These are phyloP conservation scores for Danio aesculapii DNA, from an alignment of 2,797 vertebrate species.

Conservation along the genomic window DNA sequence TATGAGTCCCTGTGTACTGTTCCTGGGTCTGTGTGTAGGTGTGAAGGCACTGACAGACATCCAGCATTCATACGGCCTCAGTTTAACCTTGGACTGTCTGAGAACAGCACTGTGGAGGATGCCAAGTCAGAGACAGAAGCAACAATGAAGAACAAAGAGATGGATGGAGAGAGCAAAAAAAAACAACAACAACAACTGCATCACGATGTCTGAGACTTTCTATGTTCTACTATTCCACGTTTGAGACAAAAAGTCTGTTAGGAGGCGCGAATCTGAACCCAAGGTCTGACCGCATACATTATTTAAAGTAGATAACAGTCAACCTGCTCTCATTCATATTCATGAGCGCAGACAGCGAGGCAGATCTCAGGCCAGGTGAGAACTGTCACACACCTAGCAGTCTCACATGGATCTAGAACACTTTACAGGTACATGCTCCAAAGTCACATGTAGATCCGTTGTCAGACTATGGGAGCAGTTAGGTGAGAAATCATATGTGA, in stretches of 20 bases:
- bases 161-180: constrained; percentile 44
- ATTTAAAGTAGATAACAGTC: constrained; percentile 80
- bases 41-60: constrained; percentile 82
- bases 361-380: constrained; percentile 71
- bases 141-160: constrained; percentile 54
- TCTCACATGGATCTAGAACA: constrained; percentile 24
- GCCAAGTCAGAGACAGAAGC: constrained; percentile 56
- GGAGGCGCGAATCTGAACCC: constrained; percentile 75
- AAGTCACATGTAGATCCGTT: not conserved
- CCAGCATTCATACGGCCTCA: constrained; percentile 67
- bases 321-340: constrained; percentile 79
- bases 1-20: constrained; percentile 64
- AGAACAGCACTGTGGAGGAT: constrained; percentile 41
- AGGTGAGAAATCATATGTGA: not conserved
- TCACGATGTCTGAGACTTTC: constrained; percentile 65
- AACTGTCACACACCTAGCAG: constrained; percentile 52
- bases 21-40: constrained; percentile 74
- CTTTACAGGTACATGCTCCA: not conserved
- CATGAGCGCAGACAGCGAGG: constrained; percentile 74
- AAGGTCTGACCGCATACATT: constrained; percentile 77
- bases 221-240: constrained; percentile 50
- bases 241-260: constrained; percentile 67
- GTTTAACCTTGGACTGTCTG: constrained; percentile 85
- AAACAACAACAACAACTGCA: constrained; percentile 55
- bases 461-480: not conserved